Conservation (phyloP, 2,113 vertebrate species). For the Elanoides forficatus region DNA sequence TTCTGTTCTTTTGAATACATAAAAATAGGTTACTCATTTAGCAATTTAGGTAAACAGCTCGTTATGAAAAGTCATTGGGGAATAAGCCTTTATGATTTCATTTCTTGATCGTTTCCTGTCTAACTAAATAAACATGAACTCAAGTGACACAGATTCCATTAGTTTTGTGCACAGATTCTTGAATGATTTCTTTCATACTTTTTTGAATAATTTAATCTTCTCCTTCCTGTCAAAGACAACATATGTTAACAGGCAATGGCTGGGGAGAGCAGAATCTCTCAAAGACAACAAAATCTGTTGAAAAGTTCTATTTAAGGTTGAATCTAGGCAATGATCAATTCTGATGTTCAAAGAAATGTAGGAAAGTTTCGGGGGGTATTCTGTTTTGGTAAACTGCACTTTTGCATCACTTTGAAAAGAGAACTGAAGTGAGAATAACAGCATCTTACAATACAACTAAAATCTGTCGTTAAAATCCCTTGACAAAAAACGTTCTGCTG, state of each 20-base stretch:
- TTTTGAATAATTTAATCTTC: background rate
- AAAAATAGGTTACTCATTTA: constrained; percentile 43
- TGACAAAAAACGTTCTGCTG: background rate
- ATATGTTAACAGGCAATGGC: background rate
- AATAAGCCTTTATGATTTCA: constrained; percentile 62
- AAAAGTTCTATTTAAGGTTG: background rate
- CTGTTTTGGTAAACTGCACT: background rate
- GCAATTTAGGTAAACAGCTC: constrained; percentile 58
- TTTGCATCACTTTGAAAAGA: background rate
- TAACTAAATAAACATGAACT: constrained; percentile 59
- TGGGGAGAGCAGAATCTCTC: background rate
- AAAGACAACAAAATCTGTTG: background rate
- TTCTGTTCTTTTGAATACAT: constrained; percentile 33
- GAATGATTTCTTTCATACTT: background rate
- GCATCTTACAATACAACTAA: background rate
- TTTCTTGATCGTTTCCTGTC: constrained; percentile 58
- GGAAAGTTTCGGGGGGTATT: background rate
- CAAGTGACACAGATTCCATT: constrained; percentile 39
- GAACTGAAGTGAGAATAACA: background rate
- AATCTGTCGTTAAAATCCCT: background rate
- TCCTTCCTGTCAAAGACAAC: background rate
- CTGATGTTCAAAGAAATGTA: background rate
- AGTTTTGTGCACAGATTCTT: background rate
- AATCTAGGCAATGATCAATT: background rate
- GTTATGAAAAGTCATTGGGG: constrained; percentile 34